phyloP scores from a whole-genome alignment of 2,797 vertebrate genomes.

The Bufotes viridis region DNA sequence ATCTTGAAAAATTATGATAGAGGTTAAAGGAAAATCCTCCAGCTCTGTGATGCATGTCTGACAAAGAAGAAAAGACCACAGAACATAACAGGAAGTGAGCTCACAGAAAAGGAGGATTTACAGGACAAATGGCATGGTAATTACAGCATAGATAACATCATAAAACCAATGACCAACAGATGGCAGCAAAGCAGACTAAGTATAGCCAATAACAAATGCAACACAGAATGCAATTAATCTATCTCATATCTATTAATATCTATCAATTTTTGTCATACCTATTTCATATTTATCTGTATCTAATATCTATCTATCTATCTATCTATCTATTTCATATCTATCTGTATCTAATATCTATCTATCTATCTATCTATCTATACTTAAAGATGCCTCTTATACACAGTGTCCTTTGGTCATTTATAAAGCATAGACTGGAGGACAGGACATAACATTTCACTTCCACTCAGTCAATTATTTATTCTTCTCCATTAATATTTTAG shows the following conservation, averaged over 20 bases:
- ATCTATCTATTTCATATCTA: background rate
- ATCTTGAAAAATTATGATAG: too few species aligned
- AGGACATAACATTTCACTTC: constrained; percentile 6
- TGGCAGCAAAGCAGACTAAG: too few species aligned
- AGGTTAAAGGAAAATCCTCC: too few species aligned
- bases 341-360: background rate
- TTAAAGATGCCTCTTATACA: background rate
- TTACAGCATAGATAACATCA: too few species aligned
- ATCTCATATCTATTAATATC: background rate
- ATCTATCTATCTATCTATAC: background rate
- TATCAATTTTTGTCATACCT: background rate
- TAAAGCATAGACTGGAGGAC: background rate
- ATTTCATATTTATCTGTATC: background rate
- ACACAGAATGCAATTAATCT: too few species aligned
- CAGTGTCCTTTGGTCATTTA: background rate
- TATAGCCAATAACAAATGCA: too few species aligned
- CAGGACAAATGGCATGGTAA: too few species aligned
- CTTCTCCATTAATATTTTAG: constrained; percentile 5
- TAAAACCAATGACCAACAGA: too few species aligned
- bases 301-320: background rate
- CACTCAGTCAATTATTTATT: constrained; percentile 23
- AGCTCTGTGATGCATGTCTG: too few species aligned
- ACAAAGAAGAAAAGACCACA: too few species aligned
- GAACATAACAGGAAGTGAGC: too few species aligned
- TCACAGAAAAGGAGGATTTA: too few species aligned